Conservation (phyloP, 2,888 invertebrate species). For the Myathropa florea region DNA sequence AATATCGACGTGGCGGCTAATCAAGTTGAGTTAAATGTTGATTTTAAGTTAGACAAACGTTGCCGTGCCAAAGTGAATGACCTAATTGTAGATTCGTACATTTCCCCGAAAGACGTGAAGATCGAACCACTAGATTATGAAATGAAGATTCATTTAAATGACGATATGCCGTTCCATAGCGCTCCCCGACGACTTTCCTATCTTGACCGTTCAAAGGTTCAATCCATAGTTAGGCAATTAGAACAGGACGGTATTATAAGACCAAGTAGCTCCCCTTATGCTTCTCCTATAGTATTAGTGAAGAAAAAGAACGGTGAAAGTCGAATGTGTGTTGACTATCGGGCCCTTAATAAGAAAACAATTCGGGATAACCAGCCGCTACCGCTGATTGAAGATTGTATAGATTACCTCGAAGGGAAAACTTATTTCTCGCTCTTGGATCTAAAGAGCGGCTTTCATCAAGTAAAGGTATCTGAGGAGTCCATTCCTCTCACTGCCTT, state of each 20-base stretch:
- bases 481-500: not conserved
- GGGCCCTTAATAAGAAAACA: not conserved
- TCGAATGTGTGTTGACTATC: not conserved
- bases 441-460: not conserved
- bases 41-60: not conserved
- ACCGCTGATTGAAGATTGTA: conserved; percentile 2
- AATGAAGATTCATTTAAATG: not conserved
- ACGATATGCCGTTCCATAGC: not conserved
- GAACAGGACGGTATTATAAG: not conserved
- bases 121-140: not conserved
- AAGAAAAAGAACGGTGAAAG: not conserved
- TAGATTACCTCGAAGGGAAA: not conserved
- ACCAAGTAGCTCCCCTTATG: not conserved
- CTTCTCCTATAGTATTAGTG: not conserved
- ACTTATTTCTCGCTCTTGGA: not conserved
- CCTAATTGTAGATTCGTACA: not conserved
- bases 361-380: not conserved
- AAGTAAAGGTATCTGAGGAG: no score
- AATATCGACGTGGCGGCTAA: not conserved
- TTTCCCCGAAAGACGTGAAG: not conserved
- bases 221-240: not conserved
- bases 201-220: not conserved
- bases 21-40: not conserved
- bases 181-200: not conserved
- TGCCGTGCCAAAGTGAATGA: not conserved